A percentile compares a stretch with the other conserved stretches of the same genome.
phyloP scores from a whole-genome alignment of 1,140 invertebrate species.

The Drosophila sproati region DNA sequence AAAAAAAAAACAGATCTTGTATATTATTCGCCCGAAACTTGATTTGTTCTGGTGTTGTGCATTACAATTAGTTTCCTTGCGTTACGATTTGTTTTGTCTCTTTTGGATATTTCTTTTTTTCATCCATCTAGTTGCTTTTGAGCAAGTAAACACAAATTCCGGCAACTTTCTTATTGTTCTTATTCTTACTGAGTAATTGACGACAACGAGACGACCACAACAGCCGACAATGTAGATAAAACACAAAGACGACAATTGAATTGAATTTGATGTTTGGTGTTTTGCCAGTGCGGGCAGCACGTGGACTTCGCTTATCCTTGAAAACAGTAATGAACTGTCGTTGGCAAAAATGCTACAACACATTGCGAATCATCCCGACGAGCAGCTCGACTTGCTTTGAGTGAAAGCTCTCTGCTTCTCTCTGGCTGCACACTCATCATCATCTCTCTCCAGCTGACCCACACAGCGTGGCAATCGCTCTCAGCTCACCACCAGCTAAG shows the following conservation, averaged over 20 bases:
- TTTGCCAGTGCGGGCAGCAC: constrained; percentile 50
- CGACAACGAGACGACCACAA: background rate
- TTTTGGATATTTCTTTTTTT: background rate
- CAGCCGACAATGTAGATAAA: constrained; percentile 2
- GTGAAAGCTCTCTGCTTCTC: constrained; percentile 23
- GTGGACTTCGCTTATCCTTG: constrained; percentile 71
- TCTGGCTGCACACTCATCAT: constrained; percentile 27
- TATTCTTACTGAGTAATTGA: background rate
- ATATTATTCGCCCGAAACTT: background rate
- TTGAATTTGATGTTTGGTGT: background rate
- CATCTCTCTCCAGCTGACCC: background rate
- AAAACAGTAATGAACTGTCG: constrained; percentile 75
- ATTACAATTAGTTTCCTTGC: background rate
- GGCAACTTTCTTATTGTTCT: constrained; percentile 1
- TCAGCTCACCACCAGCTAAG: background rate
- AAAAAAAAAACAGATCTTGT: background rate
- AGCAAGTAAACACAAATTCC: background rate
- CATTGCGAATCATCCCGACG: constrained; percentile 59
- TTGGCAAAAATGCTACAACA: constrained; percentile 36
- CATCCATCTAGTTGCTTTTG: background rate
- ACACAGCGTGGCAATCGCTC: background rate
- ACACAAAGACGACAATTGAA: constrained; percentile 33
- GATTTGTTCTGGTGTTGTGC: background rate
- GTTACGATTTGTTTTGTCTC: background rate
- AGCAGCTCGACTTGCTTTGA: constrained; percentile 41